These are phyloP conservation scores for Chrysolina haemoptera DNA, from an alignment of 2,888 invertebrate genomes.

Conservation along the genomic window DNA sequence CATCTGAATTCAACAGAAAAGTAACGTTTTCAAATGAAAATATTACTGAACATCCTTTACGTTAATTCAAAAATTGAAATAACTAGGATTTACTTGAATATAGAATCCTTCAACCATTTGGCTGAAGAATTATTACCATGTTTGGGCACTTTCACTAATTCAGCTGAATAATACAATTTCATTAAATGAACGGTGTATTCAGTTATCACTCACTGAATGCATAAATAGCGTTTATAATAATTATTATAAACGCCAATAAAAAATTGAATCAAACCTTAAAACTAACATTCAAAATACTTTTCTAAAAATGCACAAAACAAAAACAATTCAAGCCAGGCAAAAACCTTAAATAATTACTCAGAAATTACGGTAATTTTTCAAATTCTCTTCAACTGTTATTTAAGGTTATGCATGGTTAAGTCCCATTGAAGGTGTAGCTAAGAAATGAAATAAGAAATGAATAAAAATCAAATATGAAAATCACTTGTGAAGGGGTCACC, in stretches of 20 bases:
- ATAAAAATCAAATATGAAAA: background rate
- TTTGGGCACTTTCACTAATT: background rate
- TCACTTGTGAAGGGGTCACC: background rate
- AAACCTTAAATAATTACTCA: conserved; percentile 43
- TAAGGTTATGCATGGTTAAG: conserved; percentile 37
- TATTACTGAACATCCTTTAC: conserved; percentile 5
- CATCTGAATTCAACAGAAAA: background rate
- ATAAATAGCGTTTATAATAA: conserved; percentile 45
- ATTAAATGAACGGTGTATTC: conserved; percentile 15
- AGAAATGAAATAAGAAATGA: background rate
- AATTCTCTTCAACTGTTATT: conserved; percentile 31
- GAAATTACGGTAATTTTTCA: background rate
- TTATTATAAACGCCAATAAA: conserved; percentile 47
- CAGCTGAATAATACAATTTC: background rate
- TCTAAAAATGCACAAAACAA: conserved; percentile 56
- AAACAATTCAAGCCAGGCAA: conserved; percentile 41
- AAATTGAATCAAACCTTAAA: conserved; percentile 34
- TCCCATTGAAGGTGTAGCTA: conserved; percentile 37
- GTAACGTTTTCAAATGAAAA: conserved; percentile 34
- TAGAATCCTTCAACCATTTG: conserved; percentile 16
- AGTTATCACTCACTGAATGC: background rate
- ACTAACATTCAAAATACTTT: conserved; percentile 49
- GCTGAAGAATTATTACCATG: conserved; percentile 17
- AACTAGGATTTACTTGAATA: conserved; percentile 15
- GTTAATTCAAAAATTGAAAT: conserved; percentile 21